phyloP scores from a whole-genome alignment of 2,797 vertebrate species.

The Girardinus metallicus region DNA sequence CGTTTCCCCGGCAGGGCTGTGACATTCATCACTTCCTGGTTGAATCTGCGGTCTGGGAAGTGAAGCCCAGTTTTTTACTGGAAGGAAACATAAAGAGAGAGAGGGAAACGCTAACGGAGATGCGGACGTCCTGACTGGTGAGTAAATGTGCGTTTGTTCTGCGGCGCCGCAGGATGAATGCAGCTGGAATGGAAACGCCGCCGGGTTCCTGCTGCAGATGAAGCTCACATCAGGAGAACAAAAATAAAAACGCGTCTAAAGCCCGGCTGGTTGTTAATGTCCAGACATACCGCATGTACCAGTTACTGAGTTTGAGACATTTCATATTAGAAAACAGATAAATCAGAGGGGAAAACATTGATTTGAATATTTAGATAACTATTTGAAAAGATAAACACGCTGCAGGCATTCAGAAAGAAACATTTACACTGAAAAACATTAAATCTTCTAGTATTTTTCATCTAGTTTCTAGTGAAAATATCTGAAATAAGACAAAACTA shows the following conservation, averaged over 20 bases:
- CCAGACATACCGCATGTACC: background rate
- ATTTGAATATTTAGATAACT: background rate
- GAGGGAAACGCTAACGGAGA: conserved; percentile 19
- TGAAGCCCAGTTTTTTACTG: background rate
- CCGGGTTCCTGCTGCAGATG: background rate
- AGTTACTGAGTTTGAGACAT: background rate
- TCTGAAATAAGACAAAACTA: too few species aligned
- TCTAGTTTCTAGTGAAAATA: too few species aligned
- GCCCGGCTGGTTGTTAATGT: background rate
- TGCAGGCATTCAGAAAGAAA: background rate
- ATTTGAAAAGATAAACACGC: background rate
- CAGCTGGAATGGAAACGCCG: conserved; percentile 23
- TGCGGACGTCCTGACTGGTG: conserved; percentile 5
- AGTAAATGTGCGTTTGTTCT: conserved; percentile 17
- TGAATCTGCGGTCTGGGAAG: conserved; percentile 3
- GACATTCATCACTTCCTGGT: conserved; percentile 15
- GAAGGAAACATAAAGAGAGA: conserved; percentile 13
- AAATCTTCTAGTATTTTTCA: too few species aligned
- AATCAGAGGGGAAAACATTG: too few species aligned
- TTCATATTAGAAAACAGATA: background rate
- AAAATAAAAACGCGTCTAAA: conserved; percentile 11
- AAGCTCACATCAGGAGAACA: conserved; percentile 1
- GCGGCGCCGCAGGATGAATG: background rate
- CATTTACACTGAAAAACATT: background rate
- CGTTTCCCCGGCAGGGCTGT: background rate